These are phyloP conservation scores for Petromus typicus DNA, from an alignment of 2,113 vertebrate species.

Conservation along the genomic window DNA sequence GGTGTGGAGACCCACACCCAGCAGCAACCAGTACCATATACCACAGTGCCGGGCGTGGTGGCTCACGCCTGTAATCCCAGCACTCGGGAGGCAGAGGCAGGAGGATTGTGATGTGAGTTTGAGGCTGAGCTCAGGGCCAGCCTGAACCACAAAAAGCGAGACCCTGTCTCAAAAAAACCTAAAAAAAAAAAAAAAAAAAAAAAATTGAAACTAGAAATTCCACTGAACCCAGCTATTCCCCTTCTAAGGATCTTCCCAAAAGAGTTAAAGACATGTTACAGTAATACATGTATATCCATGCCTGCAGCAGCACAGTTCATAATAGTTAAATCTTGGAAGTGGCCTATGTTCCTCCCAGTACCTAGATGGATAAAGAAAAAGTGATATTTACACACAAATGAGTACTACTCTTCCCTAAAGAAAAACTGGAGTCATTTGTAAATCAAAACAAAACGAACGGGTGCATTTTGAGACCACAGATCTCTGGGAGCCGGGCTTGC, in stretches of 20 bases:
- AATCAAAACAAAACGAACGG: background rate
- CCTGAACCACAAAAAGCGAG: too few species aligned
- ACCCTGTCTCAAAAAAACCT: too few species aligned
- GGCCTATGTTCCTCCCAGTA: background rate
- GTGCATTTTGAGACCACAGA: background rate
- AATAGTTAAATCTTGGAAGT: background rate
- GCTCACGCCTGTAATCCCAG: too few species aligned
- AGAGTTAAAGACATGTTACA: background rate
- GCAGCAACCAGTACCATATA: too few species aligned
- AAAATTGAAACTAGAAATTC: background rate
- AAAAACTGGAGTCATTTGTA: background rate
- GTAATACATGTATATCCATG: background rate
- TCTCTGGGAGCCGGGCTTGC: background rate
- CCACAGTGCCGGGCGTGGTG: too few species aligned
- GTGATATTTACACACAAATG: background rate
- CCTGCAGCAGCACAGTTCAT: background rate
- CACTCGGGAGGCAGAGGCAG: too few species aligned
- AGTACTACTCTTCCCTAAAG: background rate
- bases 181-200: too few species aligned
- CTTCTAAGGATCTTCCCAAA: background rate
- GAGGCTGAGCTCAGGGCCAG: too few species aligned
- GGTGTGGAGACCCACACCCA: too few species aligned
- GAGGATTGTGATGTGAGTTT: too few species aligned
- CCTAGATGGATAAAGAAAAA: background rate
- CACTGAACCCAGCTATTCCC: background rate